A percentile compares a stretch with the other conserved stretches of the same genome.
These are phyloP conservation scores for Arctopsyche grandis DNA, from an alignment of 1,140 invertebrate species.

Conservation along the genomic window DNA sequence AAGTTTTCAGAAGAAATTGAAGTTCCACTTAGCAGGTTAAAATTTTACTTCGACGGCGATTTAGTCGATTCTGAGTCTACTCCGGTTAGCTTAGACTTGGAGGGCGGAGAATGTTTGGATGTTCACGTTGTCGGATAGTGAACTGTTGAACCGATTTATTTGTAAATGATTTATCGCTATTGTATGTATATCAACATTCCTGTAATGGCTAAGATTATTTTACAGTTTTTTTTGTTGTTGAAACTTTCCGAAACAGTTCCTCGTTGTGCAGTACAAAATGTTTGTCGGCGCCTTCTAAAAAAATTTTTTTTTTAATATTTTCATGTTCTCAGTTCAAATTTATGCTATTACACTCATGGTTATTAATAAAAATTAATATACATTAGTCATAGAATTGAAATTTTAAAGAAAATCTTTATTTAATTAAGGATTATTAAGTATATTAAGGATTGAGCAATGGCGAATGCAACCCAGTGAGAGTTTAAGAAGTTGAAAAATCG, in stretches of 20 bases:
- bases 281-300: too few relatives aligned
- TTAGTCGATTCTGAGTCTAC: constrained; percentile 45
- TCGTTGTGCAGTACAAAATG: too few relatives aligned
- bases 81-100: constrained; percentile 48
- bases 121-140: constrained; percentile 29
- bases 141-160: not conserved
- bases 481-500: too few relatives aligned
- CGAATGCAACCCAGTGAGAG: too few relatives aligned
- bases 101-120: constrained; percentile 54
- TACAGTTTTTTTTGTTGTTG: not conserved
- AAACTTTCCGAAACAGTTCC: not conserved
- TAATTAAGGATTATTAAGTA: too few relatives aligned
- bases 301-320: too few relatives aligned
- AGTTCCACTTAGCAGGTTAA: constrained; percentile 47
- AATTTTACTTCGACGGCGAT: constrained; percentile 54
- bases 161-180: not conserved
- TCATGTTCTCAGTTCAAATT: too few relatives aligned
- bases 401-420: too few relatives aligned
- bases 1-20: constrained; percentile 53
- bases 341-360: too few relatives aligned
- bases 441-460: too few relatives aligned
- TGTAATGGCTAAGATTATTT: not conserved
- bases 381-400: too few relatives aligned
- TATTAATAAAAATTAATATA: too few relatives aligned
- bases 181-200: constrained; percentile 19